Evolutionary conservation across 2,113 vertebrate genomes (phyloP).

Genomic region (Pardalotus punctatus): DNA sequence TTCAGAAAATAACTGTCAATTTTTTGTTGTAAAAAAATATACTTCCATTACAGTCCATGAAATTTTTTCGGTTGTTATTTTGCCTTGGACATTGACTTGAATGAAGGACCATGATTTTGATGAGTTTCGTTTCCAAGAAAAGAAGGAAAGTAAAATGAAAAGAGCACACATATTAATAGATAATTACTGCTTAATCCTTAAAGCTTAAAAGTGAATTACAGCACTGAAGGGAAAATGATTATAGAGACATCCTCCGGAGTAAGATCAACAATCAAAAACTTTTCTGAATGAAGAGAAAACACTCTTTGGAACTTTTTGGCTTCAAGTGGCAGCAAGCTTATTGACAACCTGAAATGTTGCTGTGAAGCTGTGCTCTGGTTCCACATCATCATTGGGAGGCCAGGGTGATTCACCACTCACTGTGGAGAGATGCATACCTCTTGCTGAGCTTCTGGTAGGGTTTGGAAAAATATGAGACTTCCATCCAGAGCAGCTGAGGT

Average conservation of each 20-base stretch:
- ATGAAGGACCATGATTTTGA: neutral
- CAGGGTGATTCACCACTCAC: neutral
- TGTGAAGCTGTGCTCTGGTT: neutral
- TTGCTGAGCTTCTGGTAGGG: neutral
- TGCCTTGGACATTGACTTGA: neutral
- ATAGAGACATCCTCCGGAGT: neutral
- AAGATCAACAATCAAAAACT: neutral
- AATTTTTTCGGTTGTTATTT: neutral
- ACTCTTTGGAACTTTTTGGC: neutral
- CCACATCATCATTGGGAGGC: neutral
- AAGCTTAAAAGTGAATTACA: neutral
- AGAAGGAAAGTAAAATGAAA: neutral
- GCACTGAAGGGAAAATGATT: neutral
- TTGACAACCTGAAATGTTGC: neutral
- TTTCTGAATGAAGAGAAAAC: neutral
- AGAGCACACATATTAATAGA: neutral
- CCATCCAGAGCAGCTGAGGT: neutral
- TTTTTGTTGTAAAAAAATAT: neutral
- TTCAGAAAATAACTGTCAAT: neutral
- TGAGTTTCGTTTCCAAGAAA: neutral
- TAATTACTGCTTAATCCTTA: neutral
- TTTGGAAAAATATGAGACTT: neutral
- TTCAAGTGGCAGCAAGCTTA: fast-evolving
- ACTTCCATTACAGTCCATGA: neutral
- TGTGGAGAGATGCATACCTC: neutral